Conservation (phyloP, 2,113 vertebrate genomes). For the Pungitius pungitius region DNA sequence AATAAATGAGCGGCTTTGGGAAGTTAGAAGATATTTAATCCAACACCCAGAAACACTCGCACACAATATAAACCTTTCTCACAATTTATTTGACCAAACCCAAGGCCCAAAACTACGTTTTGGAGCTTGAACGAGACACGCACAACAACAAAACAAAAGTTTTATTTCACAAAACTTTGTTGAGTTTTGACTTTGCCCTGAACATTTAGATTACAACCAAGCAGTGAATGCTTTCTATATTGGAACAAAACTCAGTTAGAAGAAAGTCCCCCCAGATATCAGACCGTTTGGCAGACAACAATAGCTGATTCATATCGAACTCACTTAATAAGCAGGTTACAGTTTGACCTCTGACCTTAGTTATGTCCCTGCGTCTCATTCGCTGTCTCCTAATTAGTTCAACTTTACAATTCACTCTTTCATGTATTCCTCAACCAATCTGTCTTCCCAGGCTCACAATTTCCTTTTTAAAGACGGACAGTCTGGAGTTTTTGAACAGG, state of each 20-base stretch:
- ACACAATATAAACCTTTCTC: not conserved
- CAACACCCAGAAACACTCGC: not conserved
- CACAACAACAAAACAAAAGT: too few species aligned
- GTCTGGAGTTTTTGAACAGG: conserved; percentile 23
- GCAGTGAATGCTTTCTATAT: not conserved
- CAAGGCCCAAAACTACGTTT: not conserved
- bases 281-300: conserved; percentile 43
- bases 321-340: conserved; percentile 38
- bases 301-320: conserved; percentile 54
- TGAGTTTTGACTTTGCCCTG: too few species aligned
- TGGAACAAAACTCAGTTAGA: conserved; percentile 8
- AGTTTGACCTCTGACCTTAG: conserved; percentile 48
- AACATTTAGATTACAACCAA: not conserved
- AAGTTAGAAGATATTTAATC: not conserved
- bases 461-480: conserved; percentile 29
- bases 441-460: conserved; percentile 30
- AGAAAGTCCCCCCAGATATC: not conserved
- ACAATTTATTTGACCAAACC: not conserved
- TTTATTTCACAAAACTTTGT: not conserved
- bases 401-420: conserved; percentile 62
- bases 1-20: not conserved
- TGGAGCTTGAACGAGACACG: not conserved
- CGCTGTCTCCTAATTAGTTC: conserved; percentile 53
- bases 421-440: conserved; percentile 9
- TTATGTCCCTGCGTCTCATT: conserved; percentile 44